phyloP scores from a whole-genome alignment of 2,797 vertebrate species.

The Gephyroberyx darwinii region DNA sequence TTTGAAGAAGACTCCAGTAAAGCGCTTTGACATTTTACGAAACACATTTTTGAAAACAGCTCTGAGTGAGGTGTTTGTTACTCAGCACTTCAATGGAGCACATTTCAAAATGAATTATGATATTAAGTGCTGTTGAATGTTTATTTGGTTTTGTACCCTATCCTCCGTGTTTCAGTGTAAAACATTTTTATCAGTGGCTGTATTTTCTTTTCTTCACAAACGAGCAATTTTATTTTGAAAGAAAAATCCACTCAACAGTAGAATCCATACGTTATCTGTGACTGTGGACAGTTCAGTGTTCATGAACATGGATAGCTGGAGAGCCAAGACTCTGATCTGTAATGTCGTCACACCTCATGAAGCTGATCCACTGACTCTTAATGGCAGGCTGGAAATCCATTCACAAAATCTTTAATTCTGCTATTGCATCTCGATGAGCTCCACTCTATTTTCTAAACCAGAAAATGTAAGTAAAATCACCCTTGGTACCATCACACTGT shows the following conservation, averaged over 20 bases:
- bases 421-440: background rate
- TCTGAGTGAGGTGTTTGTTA: slow-evolving; percentile 74
- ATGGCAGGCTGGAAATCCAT: too few relatives aligned
- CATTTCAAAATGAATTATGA: slow-evolving; percentile 70
- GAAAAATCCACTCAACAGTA: slow-evolving; percentile 28
- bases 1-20: slow-evolving; percentile 68
- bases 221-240: slow-evolving; percentile 24
- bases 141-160: slow-evolving; percentile 51
- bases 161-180: slow-evolving; percentile 17
- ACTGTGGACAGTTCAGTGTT: slow-evolving; percentile 48
- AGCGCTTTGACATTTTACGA: slow-evolving; percentile 70
- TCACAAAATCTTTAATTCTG: background rate
- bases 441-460: background rate
- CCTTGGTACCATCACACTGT: too few relatives aligned
- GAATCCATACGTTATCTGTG: slow-evolving; percentile 37
- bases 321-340: slow-evolving; percentile 9
- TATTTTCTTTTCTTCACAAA: slow-evolving; percentile 27
- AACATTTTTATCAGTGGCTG: slow-evolving; percentile 28
- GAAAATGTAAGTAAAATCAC: background rate
- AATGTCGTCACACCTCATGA: slow-evolving; percentile 18
- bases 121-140: slow-evolving; percentile 56
- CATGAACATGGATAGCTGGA: slow-evolving; percentile 28
- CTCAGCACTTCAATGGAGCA: slow-evolving; percentile 67
- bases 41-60: slow-evolving; percentile 63
- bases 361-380: background rate